Evolutionary conservation across 2,113 vertebrate species (phyloP).

Genomic region (Machaerirhynchus nigripectus): DNA sequence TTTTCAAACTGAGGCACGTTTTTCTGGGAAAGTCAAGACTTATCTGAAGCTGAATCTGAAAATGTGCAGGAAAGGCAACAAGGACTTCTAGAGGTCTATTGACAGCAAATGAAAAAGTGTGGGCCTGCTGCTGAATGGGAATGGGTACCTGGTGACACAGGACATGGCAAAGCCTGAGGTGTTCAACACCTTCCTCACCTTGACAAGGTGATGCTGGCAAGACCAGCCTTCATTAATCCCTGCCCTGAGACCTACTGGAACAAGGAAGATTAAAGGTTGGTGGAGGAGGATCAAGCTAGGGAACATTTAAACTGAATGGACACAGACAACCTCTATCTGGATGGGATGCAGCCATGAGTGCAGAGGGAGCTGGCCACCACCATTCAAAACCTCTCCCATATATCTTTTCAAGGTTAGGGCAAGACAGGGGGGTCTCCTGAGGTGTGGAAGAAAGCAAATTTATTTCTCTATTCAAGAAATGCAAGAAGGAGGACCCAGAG

Average conservation of each 20-base stretch:
- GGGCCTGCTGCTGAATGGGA: accelerated
- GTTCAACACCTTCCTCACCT: not conserved
- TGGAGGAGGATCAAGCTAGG: not conserved
- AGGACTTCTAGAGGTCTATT: not conserved
- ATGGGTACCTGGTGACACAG: not conserved
- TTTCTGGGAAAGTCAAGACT: not conserved
- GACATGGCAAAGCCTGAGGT: not conserved
- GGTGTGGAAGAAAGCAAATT: not conserved
- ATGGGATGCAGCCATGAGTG: not conserved
- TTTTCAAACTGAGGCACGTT: not conserved
- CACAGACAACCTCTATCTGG: not conserved
- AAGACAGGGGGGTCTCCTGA: not conserved
- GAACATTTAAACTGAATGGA: not conserved
- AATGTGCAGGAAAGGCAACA: not conserved
- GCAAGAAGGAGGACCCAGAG: not conserved
- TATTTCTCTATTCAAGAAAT: not conserved
- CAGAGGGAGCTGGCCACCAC: not conserved
- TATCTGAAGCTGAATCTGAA: not conserved
- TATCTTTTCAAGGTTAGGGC: not conserved
- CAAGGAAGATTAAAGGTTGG: not conserved
- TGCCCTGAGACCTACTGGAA: not conserved
- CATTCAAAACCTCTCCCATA: not conserved
- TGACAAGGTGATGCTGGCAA: not conserved
- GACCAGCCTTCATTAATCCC: not conserved
- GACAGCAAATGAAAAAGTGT: not conserved